These are phyloP conservation scores for Neodiprion fabricii DNA, from an alignment of 1,140 invertebrate species.

Conservation along the genomic window DNA sequence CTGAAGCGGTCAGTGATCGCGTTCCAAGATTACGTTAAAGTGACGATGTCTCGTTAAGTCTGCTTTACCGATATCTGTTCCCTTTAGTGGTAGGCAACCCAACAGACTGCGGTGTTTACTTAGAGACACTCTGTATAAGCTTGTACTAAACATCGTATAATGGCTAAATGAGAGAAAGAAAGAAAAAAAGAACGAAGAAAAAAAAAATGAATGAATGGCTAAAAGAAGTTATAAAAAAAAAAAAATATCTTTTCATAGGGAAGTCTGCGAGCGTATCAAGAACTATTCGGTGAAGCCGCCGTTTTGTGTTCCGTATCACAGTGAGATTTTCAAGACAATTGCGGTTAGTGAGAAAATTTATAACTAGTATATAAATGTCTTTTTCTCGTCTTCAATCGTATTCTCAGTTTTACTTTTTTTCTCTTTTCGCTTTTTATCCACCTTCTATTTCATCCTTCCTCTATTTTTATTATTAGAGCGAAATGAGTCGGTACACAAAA, in stretches of 20 bases:
- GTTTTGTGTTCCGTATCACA: constrained; percentile 78
- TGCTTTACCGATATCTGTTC: too few relatives aligned
- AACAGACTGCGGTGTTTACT: too few relatives aligned
- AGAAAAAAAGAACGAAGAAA: too few relatives aligned
- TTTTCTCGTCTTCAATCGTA: background rate
- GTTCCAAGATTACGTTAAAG: too few relatives aligned
- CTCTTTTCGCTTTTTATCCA: background rate
- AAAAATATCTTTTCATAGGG: constrained; percentile 51
- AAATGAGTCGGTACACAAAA: too few relatives aligned
- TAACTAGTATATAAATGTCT: constrained; percentile 12
- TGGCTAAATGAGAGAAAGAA: background rate
- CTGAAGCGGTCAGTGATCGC: too few relatives aligned
- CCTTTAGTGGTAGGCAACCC: too few relatives aligned
- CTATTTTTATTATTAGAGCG: too few relatives aligned
- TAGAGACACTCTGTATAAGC: too few relatives aligned
- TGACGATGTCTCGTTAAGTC: too few relatives aligned
- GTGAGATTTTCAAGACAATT: constrained; percentile 70
- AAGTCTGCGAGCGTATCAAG: constrained; percentile 70
- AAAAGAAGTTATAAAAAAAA: background rate
- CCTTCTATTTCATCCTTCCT: background rate
- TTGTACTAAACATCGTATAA: background rate
- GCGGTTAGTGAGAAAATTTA: constrained; percentile 63
- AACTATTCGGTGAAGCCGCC: constrained; percentile 71
- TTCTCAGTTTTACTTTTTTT: too few relatives aligned
- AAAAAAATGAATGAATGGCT: background rate